These are phyloP conservation scores for Paracentrotus lividus DNA, from an alignment of 53 echinoderm and acorn worm genomes.

Conservation along the genomic window DNA sequence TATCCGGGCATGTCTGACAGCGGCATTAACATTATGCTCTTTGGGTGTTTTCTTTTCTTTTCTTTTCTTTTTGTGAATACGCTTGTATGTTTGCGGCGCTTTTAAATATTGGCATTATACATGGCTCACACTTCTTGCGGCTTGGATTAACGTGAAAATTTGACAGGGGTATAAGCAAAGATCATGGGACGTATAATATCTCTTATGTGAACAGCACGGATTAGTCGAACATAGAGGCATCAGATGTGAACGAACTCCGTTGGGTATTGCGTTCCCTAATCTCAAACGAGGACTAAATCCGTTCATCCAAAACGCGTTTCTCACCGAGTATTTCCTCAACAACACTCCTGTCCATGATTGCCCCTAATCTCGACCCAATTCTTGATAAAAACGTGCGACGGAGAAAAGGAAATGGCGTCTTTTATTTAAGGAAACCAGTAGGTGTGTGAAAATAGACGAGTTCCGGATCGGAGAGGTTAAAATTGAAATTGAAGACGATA, in stretches of 20 bases:
- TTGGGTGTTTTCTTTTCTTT: too few species aligned
- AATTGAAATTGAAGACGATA: neutral
- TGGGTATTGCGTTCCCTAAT: neutral
- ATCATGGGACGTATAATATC: neutral
- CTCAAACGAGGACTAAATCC: neutral
- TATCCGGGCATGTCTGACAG: too few species aligned
- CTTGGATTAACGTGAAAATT: too few species aligned
- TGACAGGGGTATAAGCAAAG: neutral
- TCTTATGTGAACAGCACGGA: neutral
- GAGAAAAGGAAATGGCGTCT: constrained; percentile 44
- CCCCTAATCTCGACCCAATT: constrained; percentile 13
- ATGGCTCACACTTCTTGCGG: too few species aligned
- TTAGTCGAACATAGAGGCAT: neutral
- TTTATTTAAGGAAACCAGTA: neutral
- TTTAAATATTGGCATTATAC: too few species aligned
- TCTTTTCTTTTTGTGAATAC: too few species aligned
- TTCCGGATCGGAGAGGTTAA: neutral
- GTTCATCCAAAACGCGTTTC: constrained; percentile 26
- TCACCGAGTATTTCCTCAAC: constrained; percentile 39
- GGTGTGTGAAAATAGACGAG: neutral
- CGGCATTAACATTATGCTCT: too few species aligned
- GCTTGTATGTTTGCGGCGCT: too few species aligned
- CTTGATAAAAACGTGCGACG: neutral
- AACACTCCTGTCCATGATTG: constrained; percentile 9
- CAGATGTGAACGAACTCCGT: neutral